Percentiles rank a stretch among this genome's conserved stretches.
These are phyloP conservation scores for Rhabdophis nuchalis DNA, from an alignment of 2,797 vertebrate genomes.

Conservation along the genomic window DNA sequence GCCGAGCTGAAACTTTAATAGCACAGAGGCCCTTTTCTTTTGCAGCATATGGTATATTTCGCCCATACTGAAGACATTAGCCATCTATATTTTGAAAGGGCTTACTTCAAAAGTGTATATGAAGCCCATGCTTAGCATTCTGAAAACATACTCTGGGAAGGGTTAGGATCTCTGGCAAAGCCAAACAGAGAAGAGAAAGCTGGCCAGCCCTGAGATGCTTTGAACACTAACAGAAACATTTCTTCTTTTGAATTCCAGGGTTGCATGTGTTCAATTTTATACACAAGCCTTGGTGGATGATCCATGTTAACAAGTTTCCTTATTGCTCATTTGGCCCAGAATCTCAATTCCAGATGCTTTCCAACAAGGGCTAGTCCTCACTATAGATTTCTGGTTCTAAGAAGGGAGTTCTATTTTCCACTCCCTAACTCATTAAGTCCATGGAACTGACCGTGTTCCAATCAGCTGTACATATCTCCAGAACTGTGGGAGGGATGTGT, in stretches of 20 bases:
- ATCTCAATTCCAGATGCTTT: background rate
- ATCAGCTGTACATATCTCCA: background rate
- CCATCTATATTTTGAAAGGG: slow-evolving; percentile 75
- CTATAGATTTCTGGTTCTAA: background rate
- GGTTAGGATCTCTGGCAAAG: slow-evolving; percentile 5
- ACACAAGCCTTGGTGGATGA: background rate
- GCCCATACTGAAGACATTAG: slow-evolving; percentile 83
- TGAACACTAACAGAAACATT: background rate
- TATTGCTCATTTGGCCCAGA: background rate
- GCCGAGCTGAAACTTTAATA: slow-evolving; percentile 80
- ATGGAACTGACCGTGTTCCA: background rate
- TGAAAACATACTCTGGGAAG: slow-evolving; percentile 22
- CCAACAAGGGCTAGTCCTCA: background rate
- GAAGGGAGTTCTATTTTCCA: too few relatives aligned
- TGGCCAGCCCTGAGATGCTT: background rate
- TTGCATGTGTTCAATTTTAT: background rate
- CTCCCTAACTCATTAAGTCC: background rate
- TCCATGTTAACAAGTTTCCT: background rate
- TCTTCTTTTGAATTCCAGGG: background rate
- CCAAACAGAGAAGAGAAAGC: slow-evolving; percentile 1
- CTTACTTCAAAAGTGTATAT: slow-evolving; percentile 62
- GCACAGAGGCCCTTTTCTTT: slow-evolving; percentile 84
- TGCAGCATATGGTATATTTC: slow-evolving; percentile 82
- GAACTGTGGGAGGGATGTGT: background rate
- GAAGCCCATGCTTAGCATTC: slow-evolving; percentile 44